A percentile compares a stretch with the other conserved stretches of the same genome.
phyloP scores from a whole-genome alignment of 1,140 invertebrate genomes.

The Pteromalus puparum region DNA sequence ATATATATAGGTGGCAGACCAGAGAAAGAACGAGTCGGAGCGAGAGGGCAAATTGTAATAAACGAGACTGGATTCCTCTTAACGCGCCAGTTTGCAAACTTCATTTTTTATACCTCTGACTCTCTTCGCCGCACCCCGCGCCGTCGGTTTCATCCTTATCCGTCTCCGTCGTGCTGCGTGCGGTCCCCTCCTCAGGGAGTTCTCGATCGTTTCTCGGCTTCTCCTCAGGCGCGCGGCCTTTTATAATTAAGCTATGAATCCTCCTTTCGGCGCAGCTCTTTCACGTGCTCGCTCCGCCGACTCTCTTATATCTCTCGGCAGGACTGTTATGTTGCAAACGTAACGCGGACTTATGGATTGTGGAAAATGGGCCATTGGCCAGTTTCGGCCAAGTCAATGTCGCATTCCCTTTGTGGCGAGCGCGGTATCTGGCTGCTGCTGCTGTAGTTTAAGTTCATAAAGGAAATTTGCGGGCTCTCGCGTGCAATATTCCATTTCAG shows the following conservation, averaged over 20 bases:
- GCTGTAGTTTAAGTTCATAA: slow-evolving; percentile 2
- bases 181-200: too few species aligned
- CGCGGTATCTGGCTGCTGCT: neutral
- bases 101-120: slow-evolving; percentile 38
- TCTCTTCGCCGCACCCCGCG: too few species aligned
- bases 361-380: neutral
- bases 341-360: neutral
- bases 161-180: too few species aligned
- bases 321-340: too few species aligned
- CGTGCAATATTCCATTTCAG: neutral
- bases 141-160: too few species aligned
- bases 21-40: neutral
- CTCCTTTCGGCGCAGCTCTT: neutral
- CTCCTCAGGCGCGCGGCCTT: too few species aligned
- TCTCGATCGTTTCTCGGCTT: too few species aligned
- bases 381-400: neutral
- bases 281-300: neutral
- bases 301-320: too few species aligned
- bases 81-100: slow-evolving; percentile 43
- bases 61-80: slow-evolving; percentile 42
- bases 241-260: slow-evolving; percentile 48
- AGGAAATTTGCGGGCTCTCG: neutral
- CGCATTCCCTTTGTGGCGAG: neutral
- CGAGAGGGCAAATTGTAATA: slow-evolving; percentile 49
- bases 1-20: neutral